Conservation (phyloP, 1,140 invertebrate species). For the Laupala kohalensis region DNA sequence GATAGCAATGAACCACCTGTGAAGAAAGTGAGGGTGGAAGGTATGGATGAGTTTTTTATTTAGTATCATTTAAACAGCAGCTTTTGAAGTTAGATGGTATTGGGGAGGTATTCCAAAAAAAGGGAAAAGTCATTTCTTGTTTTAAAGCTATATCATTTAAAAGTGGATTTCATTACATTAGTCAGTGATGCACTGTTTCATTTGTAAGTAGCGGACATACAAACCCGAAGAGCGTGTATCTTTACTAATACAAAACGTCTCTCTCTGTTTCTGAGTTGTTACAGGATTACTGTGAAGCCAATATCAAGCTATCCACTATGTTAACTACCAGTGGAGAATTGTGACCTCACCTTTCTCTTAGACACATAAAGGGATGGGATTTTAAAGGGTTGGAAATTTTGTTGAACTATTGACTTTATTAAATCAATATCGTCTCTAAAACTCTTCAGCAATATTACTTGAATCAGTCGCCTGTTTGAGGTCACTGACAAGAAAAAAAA, state of each 20-base stretch:
- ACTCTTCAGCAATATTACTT: too few species aligned
- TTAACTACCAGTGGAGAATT: constrained; percentile 13
- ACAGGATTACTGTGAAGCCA: constrained; percentile 13
- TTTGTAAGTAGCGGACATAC: neutral
- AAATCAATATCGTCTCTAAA: too few species aligned
- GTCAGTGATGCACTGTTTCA: constrained; percentile 1
- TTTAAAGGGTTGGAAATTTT: neutral
- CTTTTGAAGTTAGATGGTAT: neutral
- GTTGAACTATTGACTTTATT: too few species aligned
- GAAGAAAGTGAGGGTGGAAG: constrained; percentile 12
- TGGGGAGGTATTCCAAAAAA: neutral
- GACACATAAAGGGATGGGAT: neutral
- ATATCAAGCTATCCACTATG: constrained; percentile 13
- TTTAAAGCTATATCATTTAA: neutral
- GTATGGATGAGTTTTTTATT: constrained; percentile 1
- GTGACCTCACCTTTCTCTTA: constrained; percentile 5
- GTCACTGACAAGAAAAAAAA: too few species aligned
- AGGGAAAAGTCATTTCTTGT: constrained; percentile 1
- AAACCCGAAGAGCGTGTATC: neutral
- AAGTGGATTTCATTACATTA: constrained; percentile 1
- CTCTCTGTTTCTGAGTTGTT: constrained; percentile 16
- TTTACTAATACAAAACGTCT: constrained; percentile 12
- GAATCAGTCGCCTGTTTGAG: too few species aligned
- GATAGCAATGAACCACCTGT: constrained; percentile 2
- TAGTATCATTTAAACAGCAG: neutral